Conservation (phyloP, 1,140 invertebrate species). For the Drosophila suzukii region DNA sequence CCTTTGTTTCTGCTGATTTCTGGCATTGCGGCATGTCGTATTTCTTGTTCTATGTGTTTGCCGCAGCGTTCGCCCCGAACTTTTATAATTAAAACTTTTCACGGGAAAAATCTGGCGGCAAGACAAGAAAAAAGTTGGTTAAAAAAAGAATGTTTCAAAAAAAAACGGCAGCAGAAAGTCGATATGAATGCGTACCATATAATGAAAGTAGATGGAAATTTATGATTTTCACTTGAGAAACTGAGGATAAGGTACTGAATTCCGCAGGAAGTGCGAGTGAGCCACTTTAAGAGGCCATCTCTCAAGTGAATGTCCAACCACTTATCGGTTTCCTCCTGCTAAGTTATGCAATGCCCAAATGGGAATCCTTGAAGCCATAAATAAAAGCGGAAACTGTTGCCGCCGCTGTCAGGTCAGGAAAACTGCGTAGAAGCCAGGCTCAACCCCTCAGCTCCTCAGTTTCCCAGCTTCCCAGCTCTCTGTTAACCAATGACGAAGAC, state of each 20-base stretch:
- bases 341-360: conserved; percentile 42
- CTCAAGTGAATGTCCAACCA: conserved; percentile 26
- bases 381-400: conserved; percentile 46
- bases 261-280: not conserved
- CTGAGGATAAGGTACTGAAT: conserved; percentile 1
- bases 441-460: not conserved
- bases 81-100: conserved; percentile 77
- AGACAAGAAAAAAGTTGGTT: conserved; percentile 7
- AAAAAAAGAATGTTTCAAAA: conserved; percentile 4
- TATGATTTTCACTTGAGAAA: conserved; percentile 10
- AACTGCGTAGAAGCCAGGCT: conserved; percentile 36
- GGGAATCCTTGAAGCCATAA: conserved; percentile 45
- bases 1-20: conserved; percentile 17
- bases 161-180: conserved; percentile 23
- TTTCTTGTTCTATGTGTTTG: conserved; percentile 48
- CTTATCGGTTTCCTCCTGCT: conserved; percentile 35
- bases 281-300: conserved; percentile 9
- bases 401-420: conserved; percentile 30
- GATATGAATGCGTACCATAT: conserved; percentile 49
- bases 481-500: conserved; percentile 25
- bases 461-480: not conserved
- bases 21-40: conserved; percentile 45
- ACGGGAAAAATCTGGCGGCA: conserved; percentile 42
- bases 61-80: conserved; percentile 47
- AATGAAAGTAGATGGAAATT: conserved; percentile 23